These are phyloP conservation scores for Cosmia trapezina DNA, from an alignment of 2,888 invertebrate genomes.

Conservation along the genomic window DNA sequence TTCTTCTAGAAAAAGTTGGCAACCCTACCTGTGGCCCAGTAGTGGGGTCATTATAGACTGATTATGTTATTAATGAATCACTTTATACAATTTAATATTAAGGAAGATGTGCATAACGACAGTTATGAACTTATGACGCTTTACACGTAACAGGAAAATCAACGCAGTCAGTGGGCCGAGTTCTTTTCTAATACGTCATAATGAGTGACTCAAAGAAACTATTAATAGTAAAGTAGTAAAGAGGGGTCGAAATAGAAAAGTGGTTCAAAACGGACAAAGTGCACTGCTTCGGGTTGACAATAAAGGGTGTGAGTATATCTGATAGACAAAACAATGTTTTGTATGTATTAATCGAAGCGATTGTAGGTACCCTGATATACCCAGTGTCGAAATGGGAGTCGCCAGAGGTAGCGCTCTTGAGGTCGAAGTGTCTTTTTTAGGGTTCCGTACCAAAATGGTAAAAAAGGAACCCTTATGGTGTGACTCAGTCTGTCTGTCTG, in stretches of 20 bases:
- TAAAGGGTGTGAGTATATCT: background rate
- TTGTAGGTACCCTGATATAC: background rate
- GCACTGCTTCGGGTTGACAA: background rate
- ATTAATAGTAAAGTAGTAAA: no score
- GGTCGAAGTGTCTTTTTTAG: background rate
- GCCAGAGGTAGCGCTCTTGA: background rate
- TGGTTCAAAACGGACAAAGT: background rate
- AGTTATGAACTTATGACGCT: background rate
- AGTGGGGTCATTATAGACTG: no score
- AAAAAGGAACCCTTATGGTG: no score
- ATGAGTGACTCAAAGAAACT: background rate
- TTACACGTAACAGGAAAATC: conserved; percentile 22
- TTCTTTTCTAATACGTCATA: conserved; percentile 16
- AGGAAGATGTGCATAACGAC: background rate
- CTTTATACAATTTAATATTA: background rate
- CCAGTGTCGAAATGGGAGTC: background rate
- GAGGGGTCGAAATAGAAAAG: background rate
- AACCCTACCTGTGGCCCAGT: no score
- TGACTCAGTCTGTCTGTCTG: no score
- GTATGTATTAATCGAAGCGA: background rate
- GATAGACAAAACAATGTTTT: background rate
- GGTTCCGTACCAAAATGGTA: no score
- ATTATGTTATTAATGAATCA: background rate
- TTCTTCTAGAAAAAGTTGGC: no score
- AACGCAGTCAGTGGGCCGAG: background rate